phyloP scores from a whole-genome alignment of 2,113 vertebrate species.

The Dolichallabes microphthalmus region DNA sequence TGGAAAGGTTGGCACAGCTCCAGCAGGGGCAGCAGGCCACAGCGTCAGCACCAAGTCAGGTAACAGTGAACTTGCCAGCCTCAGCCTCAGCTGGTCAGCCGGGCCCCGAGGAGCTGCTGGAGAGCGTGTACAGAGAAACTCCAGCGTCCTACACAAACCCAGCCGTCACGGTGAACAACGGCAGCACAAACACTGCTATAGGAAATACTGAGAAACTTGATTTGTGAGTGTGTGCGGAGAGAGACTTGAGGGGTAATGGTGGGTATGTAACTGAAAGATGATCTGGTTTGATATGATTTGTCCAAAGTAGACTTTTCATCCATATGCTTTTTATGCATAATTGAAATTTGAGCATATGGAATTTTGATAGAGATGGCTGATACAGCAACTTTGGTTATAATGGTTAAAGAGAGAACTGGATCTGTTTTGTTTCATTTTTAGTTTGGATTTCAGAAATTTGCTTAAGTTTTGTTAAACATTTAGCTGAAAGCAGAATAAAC shows the following conservation, averaged over 20 bases:
- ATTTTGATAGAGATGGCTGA: background rate
- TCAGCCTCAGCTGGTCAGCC: constrained; percentile 46
- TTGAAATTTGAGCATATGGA: background rate
- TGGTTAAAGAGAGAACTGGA: background rate
- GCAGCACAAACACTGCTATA: constrained; percentile 57
- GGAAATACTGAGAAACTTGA: constrained; percentile 76
- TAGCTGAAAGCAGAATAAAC: background rate
- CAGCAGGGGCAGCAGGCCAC: constrained; percentile 52
- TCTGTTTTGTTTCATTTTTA: background rate
- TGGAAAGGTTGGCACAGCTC: constrained; percentile 71
- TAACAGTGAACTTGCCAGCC: constrained; percentile 27
- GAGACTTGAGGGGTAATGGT: background rate
- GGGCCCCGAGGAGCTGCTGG: constrained; percentile 80
- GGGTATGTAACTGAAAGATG: background rate
- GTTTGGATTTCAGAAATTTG: background rate
- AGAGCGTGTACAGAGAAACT: constrained; percentile 80
- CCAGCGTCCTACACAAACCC: constrained; percentile 35
- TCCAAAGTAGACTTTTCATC: background rate
- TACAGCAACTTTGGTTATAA: background rate
- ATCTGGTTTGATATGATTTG: background rate
- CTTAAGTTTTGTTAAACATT: background rate
- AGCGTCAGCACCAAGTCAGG: constrained; percentile 24
- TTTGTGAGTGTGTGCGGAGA: constrained; percentile 67
- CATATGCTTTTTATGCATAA: background rate
- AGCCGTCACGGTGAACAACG: constrained; percentile 14